These are phyloP conservation scores for Zoanthus gigantus DNA, from an alignment of 92 coral and sea anemone species.

Conservation along the genomic window DNA sequence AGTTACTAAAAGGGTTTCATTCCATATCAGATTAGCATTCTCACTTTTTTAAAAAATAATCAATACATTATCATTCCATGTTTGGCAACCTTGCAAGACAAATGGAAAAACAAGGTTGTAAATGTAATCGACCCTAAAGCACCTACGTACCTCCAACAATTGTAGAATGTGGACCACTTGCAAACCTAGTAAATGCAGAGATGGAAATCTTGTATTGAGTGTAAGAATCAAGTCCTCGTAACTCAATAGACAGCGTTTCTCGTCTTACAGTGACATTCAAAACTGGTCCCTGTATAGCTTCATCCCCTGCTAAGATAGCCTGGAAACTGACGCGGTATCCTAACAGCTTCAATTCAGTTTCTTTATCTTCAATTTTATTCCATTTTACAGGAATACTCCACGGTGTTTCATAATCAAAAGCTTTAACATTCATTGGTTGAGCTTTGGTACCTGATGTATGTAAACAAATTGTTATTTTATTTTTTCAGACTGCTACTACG, in stretches of 20 bases:
- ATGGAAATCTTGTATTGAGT: conserved; percentile 66
- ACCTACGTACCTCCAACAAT: conserved; percentile 66
- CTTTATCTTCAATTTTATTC: conserved; percentile 65
- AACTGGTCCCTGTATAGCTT: conserved; percentile 42
- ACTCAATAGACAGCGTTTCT: conserved; percentile 28
- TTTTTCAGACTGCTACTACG: neutral
- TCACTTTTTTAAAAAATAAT: too few relatives aligned
- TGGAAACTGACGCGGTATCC: conserved; percentile 77
- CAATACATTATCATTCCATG: too few relatives aligned
- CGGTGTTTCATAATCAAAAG: conserved; percentile 65
- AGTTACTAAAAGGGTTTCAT: too few relatives aligned
- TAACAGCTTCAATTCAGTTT: conserved; percentile 50
- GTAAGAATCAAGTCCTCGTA: conserved; percentile 57
- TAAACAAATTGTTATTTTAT: neutral
- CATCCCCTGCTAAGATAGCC: conserved; percentile 70
- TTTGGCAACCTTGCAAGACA: neutral
- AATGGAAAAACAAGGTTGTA: neutral
- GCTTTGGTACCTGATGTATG: conserved; percentile 58
- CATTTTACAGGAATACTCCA: conserved; percentile 65
- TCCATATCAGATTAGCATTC: too few relatives aligned
- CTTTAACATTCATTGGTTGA: conserved; percentile 70
- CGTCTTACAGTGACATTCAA: conserved; percentile 66
- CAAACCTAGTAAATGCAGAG: conserved; percentile 74
- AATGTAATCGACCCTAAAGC: too few relatives aligned
- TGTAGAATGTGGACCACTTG: conserved; percentile 64